A percentile compares a stretch with the other conserved stretches of the same genome.
Evolutionary conservation across 2,113 vertebrate genomes (phyloP).

Genomic region (Scolopax mira): DNA sequence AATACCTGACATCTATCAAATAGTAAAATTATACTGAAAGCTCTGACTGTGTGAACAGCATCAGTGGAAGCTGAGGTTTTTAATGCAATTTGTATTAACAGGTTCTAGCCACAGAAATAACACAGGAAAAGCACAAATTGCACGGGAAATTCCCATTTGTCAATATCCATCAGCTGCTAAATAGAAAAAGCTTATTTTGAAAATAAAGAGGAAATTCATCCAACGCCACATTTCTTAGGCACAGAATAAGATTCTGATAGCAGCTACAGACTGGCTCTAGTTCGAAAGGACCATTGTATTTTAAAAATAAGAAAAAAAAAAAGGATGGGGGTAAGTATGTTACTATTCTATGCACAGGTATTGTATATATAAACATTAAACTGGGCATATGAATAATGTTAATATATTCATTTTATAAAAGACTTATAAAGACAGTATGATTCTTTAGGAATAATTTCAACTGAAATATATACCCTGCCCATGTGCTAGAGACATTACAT

Average conservation of each 20-base stretch:
- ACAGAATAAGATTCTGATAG: not conserved
- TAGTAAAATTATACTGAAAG: constrained; percentile 6
- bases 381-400: not conserved
- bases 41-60: not conserved
- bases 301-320: not conserved
- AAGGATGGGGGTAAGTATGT: not conserved
- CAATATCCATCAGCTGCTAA: constrained; percentile 11
- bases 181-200: constrained; percentile 3
- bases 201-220: not conserved
- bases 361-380: not conserved
- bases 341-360: not conserved
- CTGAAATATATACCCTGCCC: not conserved
- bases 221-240: not conserved
- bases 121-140: not conserved
- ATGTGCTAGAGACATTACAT: not conserved
- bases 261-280: not conserved
- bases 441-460: not conserved
- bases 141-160: constrained; percentile 15
- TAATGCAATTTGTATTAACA: constrained; percentile 30
- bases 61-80: not conserved
- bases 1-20: constrained; percentile 5
- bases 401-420: not conserved
- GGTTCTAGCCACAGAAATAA: not conserved
- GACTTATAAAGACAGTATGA: not conserved
- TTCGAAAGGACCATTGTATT: not conserved